These are phyloP conservation scores for Phalacrocorax pelagicus DNA, from an alignment of 2,113 vertebrate genomes.

Conservation along the genomic window DNA sequence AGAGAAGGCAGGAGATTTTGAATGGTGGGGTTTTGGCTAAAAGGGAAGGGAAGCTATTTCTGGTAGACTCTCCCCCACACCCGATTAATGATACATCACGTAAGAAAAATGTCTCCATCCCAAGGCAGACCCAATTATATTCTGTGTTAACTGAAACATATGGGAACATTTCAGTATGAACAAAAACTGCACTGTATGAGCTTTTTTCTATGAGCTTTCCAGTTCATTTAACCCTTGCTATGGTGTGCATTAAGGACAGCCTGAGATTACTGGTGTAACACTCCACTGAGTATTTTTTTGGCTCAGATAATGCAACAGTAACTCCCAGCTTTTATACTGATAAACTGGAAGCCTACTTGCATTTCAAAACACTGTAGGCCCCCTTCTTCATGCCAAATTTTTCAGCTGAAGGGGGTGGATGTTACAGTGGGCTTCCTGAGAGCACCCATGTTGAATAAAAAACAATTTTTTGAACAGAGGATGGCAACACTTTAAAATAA, in stretches of 20 bases:
- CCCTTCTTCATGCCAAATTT: background rate
- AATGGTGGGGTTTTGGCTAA: background rate
- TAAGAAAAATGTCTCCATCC: constrained; percentile 43
- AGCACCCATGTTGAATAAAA: background rate
- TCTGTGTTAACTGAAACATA: constrained; percentile 56
- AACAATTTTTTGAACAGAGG: background rate
- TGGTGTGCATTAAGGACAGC: background rate
- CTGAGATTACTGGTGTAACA: background rate
- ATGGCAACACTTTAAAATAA: background rate
- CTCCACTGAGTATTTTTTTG: background rate
- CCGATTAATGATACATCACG: constrained; percentile 28
- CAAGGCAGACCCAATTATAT: constrained; percentile 56
- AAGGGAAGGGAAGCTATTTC: constrained; percentile 27
- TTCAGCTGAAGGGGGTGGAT: background rate
- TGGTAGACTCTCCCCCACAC: constrained; percentile 8
- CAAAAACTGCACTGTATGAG: constrained; percentile 55
- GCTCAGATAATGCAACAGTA: background rate
- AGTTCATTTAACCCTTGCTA: constrained; percentile 61
- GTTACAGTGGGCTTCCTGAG: background rate
- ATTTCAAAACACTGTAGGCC: background rate
- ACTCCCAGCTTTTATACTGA: background rate
- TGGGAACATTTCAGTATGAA: constrained; percentile 62
- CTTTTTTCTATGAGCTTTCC: constrained; percentile 35
- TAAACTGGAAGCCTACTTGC: background rate
- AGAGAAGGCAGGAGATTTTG: background rate